Evolutionary conservation across 2,113 vertebrate genomes (phyloP).

Genomic region (Galemys pyrenaicus): DNA sequence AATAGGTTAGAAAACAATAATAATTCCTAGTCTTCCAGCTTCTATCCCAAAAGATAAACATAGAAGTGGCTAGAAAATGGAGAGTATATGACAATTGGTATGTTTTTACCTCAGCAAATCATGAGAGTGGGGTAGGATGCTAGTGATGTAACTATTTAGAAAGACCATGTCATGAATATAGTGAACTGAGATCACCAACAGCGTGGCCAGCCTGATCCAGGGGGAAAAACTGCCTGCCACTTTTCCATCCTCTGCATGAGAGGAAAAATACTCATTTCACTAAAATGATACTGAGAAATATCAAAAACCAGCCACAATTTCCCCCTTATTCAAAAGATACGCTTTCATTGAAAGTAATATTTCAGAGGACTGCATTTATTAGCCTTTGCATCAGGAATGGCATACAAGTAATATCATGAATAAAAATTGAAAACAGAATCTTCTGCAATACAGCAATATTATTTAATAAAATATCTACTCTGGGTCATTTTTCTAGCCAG

Average conservation of each 20-base stretch:
- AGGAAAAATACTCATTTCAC: neutral
- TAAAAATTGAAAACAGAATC: neutral
- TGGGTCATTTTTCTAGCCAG: conserved; percentile 8
- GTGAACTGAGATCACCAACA: neutral
- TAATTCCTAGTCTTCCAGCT: conserved; percentile 7
- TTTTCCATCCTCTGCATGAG: neutral
- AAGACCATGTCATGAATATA: neutral
- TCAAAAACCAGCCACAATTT: neutral
- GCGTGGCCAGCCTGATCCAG: neutral
- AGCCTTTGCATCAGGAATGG: neutral
- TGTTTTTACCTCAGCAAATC: neutral
- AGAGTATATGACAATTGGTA: neutral
- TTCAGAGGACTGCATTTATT: neutral
- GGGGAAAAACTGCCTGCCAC: neutral
- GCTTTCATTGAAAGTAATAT: neutral
- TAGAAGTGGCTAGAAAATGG: neutral
- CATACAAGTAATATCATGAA: neutral
- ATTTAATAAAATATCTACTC: conserved; percentile 29
- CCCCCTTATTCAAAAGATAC: conserved; percentile 25
- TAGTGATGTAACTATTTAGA: neutral
- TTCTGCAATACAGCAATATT: neutral
- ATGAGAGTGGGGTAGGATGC: neutral
- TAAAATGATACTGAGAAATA: neutral
- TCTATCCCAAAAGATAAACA: neutral
- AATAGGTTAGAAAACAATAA: conserved; percentile 29